These are phyloP conservation scores for Athetis lepigone DNA, from an alignment of 2,888 invertebrate genomes.

Conservation along the genomic window DNA sequence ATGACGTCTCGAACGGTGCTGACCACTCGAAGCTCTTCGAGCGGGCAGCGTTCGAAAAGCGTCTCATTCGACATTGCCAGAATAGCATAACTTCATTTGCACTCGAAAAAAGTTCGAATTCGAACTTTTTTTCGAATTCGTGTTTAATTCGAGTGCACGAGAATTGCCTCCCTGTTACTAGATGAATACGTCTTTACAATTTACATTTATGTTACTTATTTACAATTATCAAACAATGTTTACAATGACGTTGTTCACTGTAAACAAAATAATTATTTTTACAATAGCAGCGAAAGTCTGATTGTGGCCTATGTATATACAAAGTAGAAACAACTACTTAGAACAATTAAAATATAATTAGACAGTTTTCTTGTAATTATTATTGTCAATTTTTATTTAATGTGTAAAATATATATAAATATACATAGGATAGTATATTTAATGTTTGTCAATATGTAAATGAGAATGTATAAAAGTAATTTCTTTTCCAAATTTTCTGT, in stretches of 20 bases:
- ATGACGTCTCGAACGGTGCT: too few relatives aligned
- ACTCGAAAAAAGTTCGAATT: too few relatives aligned
- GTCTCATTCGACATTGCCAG: too few relatives aligned
- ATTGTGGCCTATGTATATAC: not conserved
- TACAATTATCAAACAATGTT: too few relatives aligned
- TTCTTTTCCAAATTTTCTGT: not conserved
- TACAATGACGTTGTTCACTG: not conserved
- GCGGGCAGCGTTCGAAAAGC: too few relatives aligned
- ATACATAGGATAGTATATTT: conserved; percentile 30
- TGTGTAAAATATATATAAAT: conserved; percentile 45
- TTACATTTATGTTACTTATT: too few relatives aligned
- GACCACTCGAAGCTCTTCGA: too few relatives aligned
- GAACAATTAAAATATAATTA: conserved; percentile 30
- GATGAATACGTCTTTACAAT: too few relatives aligned
- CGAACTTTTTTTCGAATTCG: too few relatives aligned
- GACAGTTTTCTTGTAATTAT: conserved; percentile 43
- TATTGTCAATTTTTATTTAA: conserved; percentile 50
- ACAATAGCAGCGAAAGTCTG: not conserved
- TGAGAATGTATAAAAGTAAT: conserved; percentile 5
- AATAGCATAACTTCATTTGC: too few relatives aligned
- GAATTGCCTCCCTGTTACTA: too few relatives aligned
- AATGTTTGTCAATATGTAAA: conserved; percentile 33
- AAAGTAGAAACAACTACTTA: conserved; percentile 16
- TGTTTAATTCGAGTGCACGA: too few relatives aligned
- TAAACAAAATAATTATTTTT: not conserved